These are phyloP conservation scores for Sebastes flavidus DNA, from an alignment of 2,797 vertebrate genomes.

Conservation along the genomic window DNA sequence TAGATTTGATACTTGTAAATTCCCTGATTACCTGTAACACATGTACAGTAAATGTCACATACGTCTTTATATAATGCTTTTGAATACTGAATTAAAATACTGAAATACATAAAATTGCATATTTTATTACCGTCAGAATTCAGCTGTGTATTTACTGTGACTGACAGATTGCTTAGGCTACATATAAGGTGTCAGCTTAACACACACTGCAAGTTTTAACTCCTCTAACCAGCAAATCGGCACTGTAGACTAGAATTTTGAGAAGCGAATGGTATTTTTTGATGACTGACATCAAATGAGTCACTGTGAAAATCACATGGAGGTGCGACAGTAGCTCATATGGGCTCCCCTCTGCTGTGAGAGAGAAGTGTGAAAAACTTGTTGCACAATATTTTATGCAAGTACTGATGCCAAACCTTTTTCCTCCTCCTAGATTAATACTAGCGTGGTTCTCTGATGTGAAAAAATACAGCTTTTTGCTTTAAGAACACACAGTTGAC, in stretches of 20 bases:
- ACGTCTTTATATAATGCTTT: neutral
- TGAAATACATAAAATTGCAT: neutral
- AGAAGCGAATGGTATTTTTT: neutral
- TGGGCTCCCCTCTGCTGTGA: neutral
- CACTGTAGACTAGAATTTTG: neutral
- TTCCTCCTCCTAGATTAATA: neutral
- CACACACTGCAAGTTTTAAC: neutral
- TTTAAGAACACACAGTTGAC: neutral
- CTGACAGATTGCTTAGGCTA: neutral
- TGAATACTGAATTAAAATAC: conserved; percentile 2
- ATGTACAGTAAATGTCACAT: conserved; percentile 16
- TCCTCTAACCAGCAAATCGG: neutral
- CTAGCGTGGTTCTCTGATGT: neutral
- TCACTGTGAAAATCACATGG: neutral
- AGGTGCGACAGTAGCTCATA: neutral
- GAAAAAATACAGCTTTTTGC: neutral
- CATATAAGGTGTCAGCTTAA: neutral
- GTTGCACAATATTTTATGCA: neutral
- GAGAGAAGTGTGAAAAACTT: neutral
- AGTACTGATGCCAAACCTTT: neutral
- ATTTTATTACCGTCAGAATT: neutral
- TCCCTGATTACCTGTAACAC: neutral
- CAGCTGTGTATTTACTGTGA: neutral
- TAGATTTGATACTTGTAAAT: neutral
- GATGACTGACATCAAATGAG: neutral